Conservation (phyloP, 1,140 invertebrate species). For the Diplogasteroides magnus region DNA sequence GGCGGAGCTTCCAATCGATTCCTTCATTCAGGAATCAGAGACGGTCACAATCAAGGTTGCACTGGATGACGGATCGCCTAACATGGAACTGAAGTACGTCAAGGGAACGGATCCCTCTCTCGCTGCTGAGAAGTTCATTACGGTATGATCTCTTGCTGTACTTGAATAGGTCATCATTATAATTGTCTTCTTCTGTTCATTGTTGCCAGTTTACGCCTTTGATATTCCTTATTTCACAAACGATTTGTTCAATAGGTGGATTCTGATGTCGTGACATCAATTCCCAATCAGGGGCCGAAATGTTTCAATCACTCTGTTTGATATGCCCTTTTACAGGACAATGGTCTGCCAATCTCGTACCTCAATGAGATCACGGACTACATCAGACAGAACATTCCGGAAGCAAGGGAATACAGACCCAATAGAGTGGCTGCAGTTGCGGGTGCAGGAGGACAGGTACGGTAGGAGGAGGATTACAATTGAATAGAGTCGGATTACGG, state of each 20-base stretch:
- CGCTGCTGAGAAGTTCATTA: slow-evolving; percentile 67
- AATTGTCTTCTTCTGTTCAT: too few relatives aligned
- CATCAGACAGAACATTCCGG: slow-evolving; percentile 37
- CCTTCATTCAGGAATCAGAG: slow-evolving; percentile 13
- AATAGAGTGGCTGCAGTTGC: slow-evolving; percentile 24
- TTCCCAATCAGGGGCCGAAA: too few relatives aligned
- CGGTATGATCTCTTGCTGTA: slow-evolving; percentile 41
- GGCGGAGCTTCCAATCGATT: neutral
- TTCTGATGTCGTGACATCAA: too few relatives aligned
- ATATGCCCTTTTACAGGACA: slow-evolving; percentile 31
- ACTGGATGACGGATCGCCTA: slow-evolving; percentile 77
- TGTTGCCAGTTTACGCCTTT: too few relatives aligned
- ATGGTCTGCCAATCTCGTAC: slow-evolving; percentile 31
- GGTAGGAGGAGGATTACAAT: slow-evolving; percentile 17
- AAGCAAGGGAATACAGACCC: slow-evolving; percentile 17
- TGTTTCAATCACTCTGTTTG: too few relatives aligned
- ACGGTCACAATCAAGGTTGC: slow-evolving; percentile 70
- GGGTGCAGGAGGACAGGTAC: slow-evolving; percentile 15
- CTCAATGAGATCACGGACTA: slow-evolving; percentile 39
- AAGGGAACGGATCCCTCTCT: slow-evolving; percentile 67
- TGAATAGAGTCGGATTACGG: neutral
- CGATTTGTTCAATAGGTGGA: too few relatives aligned
- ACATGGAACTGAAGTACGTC: slow-evolving; percentile 84
- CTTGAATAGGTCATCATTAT: neutral
- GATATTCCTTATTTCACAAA: too few relatives aligned